These are phyloP conservation scores for Pampus argenteus DNA, from an alignment of 2,797 vertebrate genomes.

Conservation along the genomic window DNA sequence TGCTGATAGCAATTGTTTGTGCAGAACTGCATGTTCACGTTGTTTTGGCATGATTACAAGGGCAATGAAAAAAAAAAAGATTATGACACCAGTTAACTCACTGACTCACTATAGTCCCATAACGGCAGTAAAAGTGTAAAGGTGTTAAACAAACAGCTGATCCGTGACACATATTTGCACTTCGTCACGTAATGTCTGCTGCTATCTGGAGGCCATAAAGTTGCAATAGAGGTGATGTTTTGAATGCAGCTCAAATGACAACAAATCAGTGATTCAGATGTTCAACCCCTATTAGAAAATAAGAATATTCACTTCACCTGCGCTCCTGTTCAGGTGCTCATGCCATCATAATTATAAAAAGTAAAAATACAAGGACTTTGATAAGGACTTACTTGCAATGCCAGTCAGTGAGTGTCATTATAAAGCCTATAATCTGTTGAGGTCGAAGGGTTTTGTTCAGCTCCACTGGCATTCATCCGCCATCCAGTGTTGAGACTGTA, in stretches of 20 bases:
- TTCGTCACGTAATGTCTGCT: slow-evolving; percentile 16
- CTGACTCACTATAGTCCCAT: slow-evolving; percentile 10
- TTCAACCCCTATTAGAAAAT: not conserved
- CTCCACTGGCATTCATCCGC: slow-evolving; percentile 21
- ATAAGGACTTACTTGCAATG: not conserved
- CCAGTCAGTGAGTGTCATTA: not conserved
- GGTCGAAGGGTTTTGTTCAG: slow-evolving; percentile 33
- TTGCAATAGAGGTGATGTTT: slow-evolving; percentile 2
- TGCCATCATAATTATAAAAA: not conserved
- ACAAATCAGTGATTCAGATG: not conserved
- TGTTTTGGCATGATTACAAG: slow-evolving; percentile 36
- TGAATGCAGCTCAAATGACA: not conserved
- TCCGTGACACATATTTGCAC: slow-evolving; percentile 23
- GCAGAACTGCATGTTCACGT: slow-evolving; percentile 12
- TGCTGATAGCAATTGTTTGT: slow-evolving; percentile 47
- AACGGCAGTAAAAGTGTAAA: slow-evolving; percentile 21
- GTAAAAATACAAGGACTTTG: not conserved
- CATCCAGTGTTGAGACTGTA: not conserved
- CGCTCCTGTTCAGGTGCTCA: not conserved
- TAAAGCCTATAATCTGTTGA: slow-evolving; percentile 5
- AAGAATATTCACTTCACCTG: not conserved
- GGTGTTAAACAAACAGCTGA: slow-evolving; percentile 63
- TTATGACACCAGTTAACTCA: slow-evolving; percentile 47
- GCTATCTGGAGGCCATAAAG: slow-evolving; percentile 3
- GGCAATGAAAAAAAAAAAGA: slow-evolving; percentile 37